These are phyloP conservation scores for Pollenia angustigena DNA, from an alignment of 2,888 invertebrate genomes.

Conservation along the genomic window DNA sequence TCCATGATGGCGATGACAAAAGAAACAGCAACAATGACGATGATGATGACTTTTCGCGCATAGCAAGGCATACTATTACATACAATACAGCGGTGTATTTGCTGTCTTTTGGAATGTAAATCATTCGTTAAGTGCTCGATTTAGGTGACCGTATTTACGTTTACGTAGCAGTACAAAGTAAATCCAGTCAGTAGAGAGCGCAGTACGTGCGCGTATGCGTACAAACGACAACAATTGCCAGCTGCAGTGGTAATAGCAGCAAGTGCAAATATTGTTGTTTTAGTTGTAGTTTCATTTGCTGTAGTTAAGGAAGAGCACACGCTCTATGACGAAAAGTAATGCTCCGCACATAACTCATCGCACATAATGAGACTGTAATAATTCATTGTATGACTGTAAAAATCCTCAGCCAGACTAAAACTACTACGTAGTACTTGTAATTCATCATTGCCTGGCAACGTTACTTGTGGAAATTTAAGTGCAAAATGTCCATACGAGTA, in stretches of 20 bases:
- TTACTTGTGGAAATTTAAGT: conserved; percentile 50
- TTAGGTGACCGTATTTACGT: conserved; percentile 80
- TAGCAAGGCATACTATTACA: conserved; percentile 81
- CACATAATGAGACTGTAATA: conserved; percentile 84
- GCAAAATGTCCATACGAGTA: conserved; percentile 36
- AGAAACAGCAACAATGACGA: conserved; percentile 56
- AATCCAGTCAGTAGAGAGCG: conserved; percentile 26
- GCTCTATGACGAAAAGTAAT: conserved; percentile 80
- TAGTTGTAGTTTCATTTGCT: not conserved
- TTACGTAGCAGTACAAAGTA: conserved; percentile 31
- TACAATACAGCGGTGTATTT: conserved; percentile 82
- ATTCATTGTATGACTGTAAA: conserved; percentile 78
- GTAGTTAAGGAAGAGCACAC: conserved; percentile 55
- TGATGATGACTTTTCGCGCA: conserved; percentile 74
- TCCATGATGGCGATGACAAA: conserved; percentile 19
- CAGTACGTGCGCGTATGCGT: conserved; percentile 62
- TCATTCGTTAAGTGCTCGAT: conserved; percentile 83
- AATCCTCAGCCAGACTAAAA: conserved; percentile 68
- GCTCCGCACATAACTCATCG: conserved; percentile 83
- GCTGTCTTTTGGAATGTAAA: conserved; percentile 83
- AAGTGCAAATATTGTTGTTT: conserved; percentile 44
- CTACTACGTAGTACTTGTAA: conserved; percentile 61
- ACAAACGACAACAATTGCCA: conserved; percentile 52
- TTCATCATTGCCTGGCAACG: conserved; percentile 62
- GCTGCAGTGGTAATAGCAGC: conserved; percentile 13